Evolutionary conservation across 2,797 vertebrate genomes (phyloP).

Genomic region (Tinamus major): DNA sequence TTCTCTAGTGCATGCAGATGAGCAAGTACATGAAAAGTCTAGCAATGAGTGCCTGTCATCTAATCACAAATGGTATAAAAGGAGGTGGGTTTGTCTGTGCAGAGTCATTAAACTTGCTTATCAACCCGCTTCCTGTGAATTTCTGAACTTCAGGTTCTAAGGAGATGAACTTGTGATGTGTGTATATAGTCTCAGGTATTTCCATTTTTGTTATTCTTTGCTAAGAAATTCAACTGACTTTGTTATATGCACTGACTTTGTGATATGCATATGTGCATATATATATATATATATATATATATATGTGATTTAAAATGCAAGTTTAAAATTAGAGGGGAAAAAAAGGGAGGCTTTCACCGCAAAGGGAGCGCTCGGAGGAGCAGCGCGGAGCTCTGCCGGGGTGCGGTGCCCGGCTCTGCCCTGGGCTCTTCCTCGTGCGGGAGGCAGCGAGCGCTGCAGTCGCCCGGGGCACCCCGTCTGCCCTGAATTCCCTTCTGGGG

Average conservation of each 20-base stretch:
- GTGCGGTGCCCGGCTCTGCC: not conserved
- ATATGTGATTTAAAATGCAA: conserved; percentile 11
- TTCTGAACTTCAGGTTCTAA: conserved; percentile 41
- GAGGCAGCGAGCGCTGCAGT: not conserved
- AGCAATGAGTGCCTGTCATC: conserved; percentile 28
- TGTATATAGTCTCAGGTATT: not conserved
- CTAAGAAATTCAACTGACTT: conserved; percentile 13
- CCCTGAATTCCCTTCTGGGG: no score
- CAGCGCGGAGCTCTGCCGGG: not conserved
- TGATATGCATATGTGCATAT: not conserved
- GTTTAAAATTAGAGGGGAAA: not conserved
- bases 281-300: not conserved
- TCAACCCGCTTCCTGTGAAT: not conserved
- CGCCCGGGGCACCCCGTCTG: no score
- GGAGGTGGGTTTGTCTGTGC: not conserved
- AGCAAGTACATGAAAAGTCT: conserved; percentile 58
- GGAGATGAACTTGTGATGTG: conserved; percentile 28
- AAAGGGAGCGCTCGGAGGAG: not conserved
- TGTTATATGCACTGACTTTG: not conserved
- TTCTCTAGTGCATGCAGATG: conserved; percentile 75
- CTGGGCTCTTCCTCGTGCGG: no score
- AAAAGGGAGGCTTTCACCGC: not conserved
- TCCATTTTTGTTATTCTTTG: conserved; percentile 15
- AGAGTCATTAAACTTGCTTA: conserved; percentile 42
- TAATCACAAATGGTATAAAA: conserved; percentile 32